Evolutionary conservation across 1,140 invertebrate species (phyloP), one percentile per base, ranked within the genome.

Genomic region (Plodia interpunctella): DNA sequence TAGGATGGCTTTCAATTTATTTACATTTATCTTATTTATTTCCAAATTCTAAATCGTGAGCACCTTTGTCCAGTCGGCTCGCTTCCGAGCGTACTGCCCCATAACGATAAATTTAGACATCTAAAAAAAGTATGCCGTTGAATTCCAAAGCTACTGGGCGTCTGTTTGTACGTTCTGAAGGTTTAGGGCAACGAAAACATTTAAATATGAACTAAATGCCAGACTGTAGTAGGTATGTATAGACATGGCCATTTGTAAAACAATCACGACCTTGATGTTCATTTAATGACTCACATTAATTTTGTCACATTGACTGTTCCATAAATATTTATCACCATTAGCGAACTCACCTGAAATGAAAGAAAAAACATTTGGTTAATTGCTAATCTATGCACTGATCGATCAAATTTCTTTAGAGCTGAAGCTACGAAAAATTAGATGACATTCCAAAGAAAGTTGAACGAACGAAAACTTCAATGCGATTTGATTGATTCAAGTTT

Each of bases 121-220:
- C 69, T 72, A 74, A 65, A 72, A 72, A 70, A 74, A 72, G 69
- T 59, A 62, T 15, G 38, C 65, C 51, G 54, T 62, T 57, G 63
- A 55, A 74, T 71, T 71, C 69, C 66, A 56, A 53, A 60, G 60
- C 60, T 49, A 50, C 50, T 59, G 18, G 49, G 56, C 51, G 19
- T 25, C 5, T 53, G 20, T 53, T 25, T 20, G 17, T n/a, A 53
- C 17, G 51, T 53, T 53, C 19, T 21, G 20, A 53, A 53, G 51
- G 51, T 44, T 44, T 44, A 51, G 49, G 18, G 18, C 49, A 20
- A 9, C 18, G 17, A 51, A 20, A 51, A 51, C 18, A 51, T 51
- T 51, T 51, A 57, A 21, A 57, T 57, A 25, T 25, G 9, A 57
- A 57, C 38, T 44, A 44, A 44, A 44, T 44, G n/a, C 15, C 2